Conservation (phyloP, 2,888 invertebrate species). For the Synergus itoensis region DNA sequence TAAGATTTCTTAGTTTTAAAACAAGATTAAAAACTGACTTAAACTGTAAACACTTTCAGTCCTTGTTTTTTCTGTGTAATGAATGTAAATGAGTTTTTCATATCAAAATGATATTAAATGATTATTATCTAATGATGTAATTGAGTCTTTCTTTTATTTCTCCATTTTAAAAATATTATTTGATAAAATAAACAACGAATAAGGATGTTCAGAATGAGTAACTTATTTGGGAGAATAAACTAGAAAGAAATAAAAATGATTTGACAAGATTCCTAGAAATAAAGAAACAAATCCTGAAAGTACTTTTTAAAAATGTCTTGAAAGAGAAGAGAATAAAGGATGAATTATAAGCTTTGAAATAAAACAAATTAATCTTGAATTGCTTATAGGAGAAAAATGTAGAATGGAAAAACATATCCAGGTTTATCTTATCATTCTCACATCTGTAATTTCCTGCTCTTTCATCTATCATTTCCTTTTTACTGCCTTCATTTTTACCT, state of each 20-base stretch:
- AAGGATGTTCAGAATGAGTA: constrained; percentile 29
- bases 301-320: not conserved
- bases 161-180: not conserved
- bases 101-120: no score
- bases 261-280: not conserved
- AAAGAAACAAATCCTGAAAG: not conserved
- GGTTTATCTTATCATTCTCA: constrained; percentile 18
- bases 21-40: no score
- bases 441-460: constrained; percentile 31
- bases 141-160: not conserved
- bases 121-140: no score
- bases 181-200: constrained; percentile 31
- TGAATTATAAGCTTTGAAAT: not conserved
- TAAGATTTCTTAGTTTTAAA: no score
- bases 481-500: not conserved
- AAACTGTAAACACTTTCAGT: no score
- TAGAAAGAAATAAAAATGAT: constrained; percentile 43
- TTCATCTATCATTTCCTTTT: constrained; percentile 29
- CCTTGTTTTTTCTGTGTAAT: no score
- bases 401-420: not conserved
- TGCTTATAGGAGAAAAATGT: not conserved
- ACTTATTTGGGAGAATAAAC: constrained; percentile 47
- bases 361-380: not conserved
- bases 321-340: not conserved
- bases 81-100: no score